Evolutionary conservation across 2,888 invertebrate genomes (phyloP).

Genomic region (Philereme transversata): DNA sequence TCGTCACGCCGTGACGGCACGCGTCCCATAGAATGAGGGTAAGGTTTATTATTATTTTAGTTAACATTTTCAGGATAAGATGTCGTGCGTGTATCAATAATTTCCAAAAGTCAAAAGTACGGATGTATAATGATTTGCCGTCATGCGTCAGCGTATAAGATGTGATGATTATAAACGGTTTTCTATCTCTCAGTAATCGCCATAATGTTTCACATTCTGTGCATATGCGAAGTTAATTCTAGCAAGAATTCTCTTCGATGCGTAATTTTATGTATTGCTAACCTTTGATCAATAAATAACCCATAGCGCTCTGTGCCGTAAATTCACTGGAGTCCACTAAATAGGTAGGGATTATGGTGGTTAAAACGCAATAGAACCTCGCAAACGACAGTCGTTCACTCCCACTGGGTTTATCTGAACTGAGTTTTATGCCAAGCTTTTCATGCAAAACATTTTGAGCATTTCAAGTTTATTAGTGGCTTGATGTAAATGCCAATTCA

Average conservation of each 20-base stretch:
- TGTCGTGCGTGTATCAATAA: no score
- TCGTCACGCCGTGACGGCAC: no score
- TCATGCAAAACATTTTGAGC: constrained; percentile 24
- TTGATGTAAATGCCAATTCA: constrained; percentile 9
- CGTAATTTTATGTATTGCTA: neutral
- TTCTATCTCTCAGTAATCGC: no score
- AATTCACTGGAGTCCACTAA: constrained; percentile 37
- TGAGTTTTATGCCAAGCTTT: constrained; percentile 24
- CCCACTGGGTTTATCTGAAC: constrained; percentile 28
- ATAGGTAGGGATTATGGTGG: constrained; percentile 41
- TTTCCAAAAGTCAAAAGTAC: no score
- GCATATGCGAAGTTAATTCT: no score
- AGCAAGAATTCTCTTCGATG: neutral
- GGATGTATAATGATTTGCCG: no score
- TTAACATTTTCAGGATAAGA: no score
- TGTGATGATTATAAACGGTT: no score
- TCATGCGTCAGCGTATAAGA: no score
- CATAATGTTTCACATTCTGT: no score
- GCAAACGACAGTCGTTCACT: constrained; percentile 26
- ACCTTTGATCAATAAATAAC: constrained; percentile 32
- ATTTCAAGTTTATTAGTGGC: constrained; percentile 18
- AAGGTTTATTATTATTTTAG: no score
- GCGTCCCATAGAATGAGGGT: no score
- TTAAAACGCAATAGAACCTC: constrained; percentile 28
- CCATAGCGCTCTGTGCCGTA: constrained; percentile 30